Conservation (phyloP, 2,797 vertebrate genomes). For the Leptoclinus maculatus region DNA sequence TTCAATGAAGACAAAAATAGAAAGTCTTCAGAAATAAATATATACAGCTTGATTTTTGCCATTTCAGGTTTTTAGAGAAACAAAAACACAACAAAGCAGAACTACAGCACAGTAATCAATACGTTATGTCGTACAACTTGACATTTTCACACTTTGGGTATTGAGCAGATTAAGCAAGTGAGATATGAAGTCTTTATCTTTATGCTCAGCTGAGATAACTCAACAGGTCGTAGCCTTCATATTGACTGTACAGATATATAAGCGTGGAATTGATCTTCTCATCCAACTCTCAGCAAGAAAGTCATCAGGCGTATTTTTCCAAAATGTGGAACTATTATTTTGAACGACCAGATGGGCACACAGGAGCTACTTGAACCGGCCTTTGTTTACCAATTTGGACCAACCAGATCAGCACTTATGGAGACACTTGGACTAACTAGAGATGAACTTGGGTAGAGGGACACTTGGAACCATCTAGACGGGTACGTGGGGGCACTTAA, state of each 20-base stretch:
- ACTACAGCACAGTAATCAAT: neutral
- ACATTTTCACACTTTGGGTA: neutral
- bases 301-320: neutral
- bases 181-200: neutral
- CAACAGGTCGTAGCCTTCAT: neutral
- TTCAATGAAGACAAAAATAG: no score
- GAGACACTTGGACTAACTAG: neutral
- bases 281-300: no score
- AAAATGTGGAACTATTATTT: neutral
- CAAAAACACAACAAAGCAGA: neutral
- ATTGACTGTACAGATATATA: no score
- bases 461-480: neutral
- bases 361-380: no score
- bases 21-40: neutral
- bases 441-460: neutral
- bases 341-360: neutral
- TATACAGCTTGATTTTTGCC: neutral
- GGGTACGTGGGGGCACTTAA: neutral
- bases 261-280: no score
- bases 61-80: neutral
- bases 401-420: neutral
- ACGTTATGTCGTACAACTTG: neutral
- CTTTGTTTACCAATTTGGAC: neutral
- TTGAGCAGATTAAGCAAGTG: neutral
- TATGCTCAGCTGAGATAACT: neutral